Base-by-base conservation (phyloP, 1,140 invertebrate species). In the Ceratoteleas bidentatus region DNA sequence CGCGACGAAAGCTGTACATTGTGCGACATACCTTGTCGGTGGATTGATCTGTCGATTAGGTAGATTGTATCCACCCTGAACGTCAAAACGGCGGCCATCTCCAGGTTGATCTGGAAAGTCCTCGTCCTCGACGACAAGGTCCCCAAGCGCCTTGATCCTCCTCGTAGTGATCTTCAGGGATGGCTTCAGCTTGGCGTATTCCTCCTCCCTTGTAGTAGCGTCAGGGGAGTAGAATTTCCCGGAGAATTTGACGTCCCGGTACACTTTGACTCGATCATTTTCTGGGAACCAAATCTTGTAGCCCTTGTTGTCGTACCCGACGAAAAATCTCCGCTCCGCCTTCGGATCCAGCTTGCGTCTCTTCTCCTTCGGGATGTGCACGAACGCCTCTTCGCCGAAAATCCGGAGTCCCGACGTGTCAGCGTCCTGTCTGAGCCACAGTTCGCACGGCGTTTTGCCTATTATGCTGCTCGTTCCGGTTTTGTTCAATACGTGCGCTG, bases 351-450 rank as follows among this genome's bases (percentile, higher is more conserved):
- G 9, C 36, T 38, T 38, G 5, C 9, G 36, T 9, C 36, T 38
- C 9, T 38, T 38, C 9, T 38, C 36, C 9, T 38, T 38, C 5
- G 36, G 36, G 9, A 38, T 38, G 36, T 38, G 36, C 9, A 9
- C 9, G 5, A 5, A 38, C 9, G 36, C 36, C 9, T 38, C 36
- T 38, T 38, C 38, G 38, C 38, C 57, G 24, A 47, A 92, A 7
- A 87, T 75, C 62, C 77, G 78, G 6, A 91, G 49, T 64, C 90
- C 50, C 7, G 45, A 81, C 0, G 91, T 43, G 70, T 88, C 64
- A 16, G 36, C 34, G 49, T 61, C 33, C 13, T 62, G n/a, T 33
- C 45, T 52, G 11, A 14, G 1, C 52, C 52, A 45, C 0, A 47
- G 9, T 36, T 66, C 50, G 5, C 7, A 13, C 7, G 62, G 62